Base-by-base conservation (phyloP, 2,797 vertebrate genomes). In the Bryconaethiops microstoma region DNA sequence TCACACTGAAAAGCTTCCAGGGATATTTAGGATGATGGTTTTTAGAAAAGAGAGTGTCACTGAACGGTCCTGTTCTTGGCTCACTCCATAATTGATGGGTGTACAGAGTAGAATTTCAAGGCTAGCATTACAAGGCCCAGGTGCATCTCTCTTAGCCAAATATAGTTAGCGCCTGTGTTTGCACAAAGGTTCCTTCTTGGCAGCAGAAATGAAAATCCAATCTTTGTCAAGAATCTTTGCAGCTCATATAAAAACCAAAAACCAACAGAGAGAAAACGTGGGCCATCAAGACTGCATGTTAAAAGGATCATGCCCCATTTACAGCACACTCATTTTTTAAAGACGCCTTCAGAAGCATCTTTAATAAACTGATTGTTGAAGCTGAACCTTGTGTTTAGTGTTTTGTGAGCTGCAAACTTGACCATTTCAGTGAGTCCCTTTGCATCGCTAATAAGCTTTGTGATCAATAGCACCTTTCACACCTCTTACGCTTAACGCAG, bases 81-180 rank as follows among this genome's bases (percentile, higher is more conserved):
- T 74, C 76, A 54, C 82, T 89, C 76, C 81, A 89, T 88, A 82
- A 89, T 89, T 88, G 83, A 88, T 89, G 60, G 76, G 25, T 71
- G 69, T 80, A 76, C 65, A 81, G 87, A 85, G 81, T 88, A 82
- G 68, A 78, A 74, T 89, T 86, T 86, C 88, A 85, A 57, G 83
- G 86, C 84, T 88, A 83, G 63, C 82, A 78, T 89, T 87, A 86
- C 86, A 69, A 76, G 79, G 65, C 39, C 72, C n/a, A 71, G 83
- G 80, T 68, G 78, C 70, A 80, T 81, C 59, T 85, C 77, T 60
- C 57, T 75, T 69, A 64, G 54, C 54, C 78, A 84, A 67, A 80
- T 77, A 35, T 35, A 35, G 35, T 69, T 76, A 71, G 75, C 3
- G 70, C 45, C 42, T 50, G 42, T 65, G 40, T 79, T 78, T 19